These are phyloP conservation scores for Bovichtus diacanthus DNA, from an alignment of 2,797 vertebrate genomes.

Conservation along the genomic window DNA sequence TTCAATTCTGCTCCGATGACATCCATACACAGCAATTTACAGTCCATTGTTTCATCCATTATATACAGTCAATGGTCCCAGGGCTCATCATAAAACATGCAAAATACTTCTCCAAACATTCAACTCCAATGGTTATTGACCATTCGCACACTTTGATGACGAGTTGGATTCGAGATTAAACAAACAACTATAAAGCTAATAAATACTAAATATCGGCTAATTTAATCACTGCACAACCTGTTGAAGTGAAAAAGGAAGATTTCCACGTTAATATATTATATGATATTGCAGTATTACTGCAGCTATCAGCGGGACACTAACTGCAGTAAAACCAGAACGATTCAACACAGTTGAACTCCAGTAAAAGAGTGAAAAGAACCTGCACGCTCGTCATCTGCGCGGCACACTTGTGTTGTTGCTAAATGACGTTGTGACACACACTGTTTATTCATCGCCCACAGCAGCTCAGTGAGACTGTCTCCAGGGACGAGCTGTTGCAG, in stretches of 20 bases:
- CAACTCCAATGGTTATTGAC: neutral
- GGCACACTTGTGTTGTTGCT: constrained; percentile 22
- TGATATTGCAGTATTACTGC: neutral
- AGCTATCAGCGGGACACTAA: neutral
- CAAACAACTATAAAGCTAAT: neutral
- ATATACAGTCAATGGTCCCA: neutral
- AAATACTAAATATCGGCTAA: neutral
- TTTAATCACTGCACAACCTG: neutral
- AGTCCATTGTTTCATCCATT: neutral
- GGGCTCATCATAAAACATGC: constrained; percentile 7
- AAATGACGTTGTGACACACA: constrained; percentile 28
- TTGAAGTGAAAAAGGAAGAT: neutral
- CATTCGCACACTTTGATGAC: neutral
- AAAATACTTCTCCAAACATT: neutral
- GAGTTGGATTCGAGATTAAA: constrained; percentile 7
- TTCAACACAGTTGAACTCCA: neutral
- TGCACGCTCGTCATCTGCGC: constrained; percentile 17
- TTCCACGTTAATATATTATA: neutral
- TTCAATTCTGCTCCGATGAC: neutral
- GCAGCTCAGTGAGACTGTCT: constrained; percentile 36
- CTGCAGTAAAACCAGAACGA: neutral
- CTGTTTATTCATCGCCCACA: constrained; percentile 39
- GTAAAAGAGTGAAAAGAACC: neutral
- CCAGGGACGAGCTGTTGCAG: constrained; percentile 34
- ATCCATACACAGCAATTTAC: neutral